Evolutionary conservation across 2,888 invertebrate genomes (phyloP).

Genomic region (Lepidocyrtoides sp.): DNA sequence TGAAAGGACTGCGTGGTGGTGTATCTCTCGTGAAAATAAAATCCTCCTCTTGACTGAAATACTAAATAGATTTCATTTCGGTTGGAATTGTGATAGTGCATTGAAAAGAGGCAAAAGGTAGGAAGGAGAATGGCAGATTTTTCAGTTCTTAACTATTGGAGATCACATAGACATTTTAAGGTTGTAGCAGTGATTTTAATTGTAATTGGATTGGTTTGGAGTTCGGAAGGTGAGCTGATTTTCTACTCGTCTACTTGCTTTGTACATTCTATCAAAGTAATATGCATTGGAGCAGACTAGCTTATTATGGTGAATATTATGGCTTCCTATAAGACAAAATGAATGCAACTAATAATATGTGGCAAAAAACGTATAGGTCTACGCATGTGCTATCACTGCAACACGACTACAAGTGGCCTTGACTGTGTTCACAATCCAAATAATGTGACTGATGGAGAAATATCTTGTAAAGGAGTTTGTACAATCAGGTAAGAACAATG

Average conservation of each 20-base stretch:
- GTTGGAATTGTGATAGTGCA: background rate
- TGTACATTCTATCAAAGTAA: too few species aligned
- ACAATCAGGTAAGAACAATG: slow-evolving; percentile 63
- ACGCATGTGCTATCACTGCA: slow-evolving; percentile 77
- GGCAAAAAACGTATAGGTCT: slow-evolving; percentile 43
- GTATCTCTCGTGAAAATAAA: background rate
- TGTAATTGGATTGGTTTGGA: slow-evolving; percentile 50
- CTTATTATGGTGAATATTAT: background rate
- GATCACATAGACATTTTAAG: slow-evolving; percentile 65
- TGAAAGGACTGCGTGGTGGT: slow-evolving; percentile 15
- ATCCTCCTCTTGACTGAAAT: background rate
- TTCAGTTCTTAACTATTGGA: slow-evolving; percentile 68
- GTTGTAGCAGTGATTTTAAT: slow-evolving; percentile 58
- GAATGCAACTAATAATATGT: too few species aligned
- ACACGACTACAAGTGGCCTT: slow-evolving; percentile 67
- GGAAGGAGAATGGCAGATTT: slow-evolving; percentile 55
- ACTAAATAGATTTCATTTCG: background rate
- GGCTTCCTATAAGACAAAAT: too few species aligned
- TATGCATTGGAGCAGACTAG: too few species aligned
- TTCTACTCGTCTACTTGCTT: too few species aligned
- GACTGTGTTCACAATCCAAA: slow-evolving; percentile 78
- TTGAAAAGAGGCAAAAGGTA: background rate
- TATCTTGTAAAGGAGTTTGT: slow-evolving; percentile 79
- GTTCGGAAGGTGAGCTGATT: slow-evolving; percentile 61
- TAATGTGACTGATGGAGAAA: slow-evolving; percentile 80